phyloP scores from a whole-genome alignment of 1,140 invertebrate species.

The Bradysia coprophila region DNA sequence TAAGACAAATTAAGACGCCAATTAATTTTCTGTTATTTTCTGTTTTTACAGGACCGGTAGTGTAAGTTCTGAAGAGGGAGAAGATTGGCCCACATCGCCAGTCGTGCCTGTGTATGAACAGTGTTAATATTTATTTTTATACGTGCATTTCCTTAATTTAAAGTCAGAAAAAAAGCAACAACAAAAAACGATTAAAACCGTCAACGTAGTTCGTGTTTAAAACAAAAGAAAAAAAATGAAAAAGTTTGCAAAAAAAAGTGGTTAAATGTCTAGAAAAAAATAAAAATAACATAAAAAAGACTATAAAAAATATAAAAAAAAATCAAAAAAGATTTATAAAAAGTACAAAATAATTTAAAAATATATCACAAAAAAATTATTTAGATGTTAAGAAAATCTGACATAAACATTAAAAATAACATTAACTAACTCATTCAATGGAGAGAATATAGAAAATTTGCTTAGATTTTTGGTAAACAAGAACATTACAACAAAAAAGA shows the following conservation, averaged over 20 bases:
- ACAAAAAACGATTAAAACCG: no score
- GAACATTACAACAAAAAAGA: no score
- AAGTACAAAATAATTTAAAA: background rate
- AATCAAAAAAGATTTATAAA: background rate
- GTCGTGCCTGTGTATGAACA: constrained; percentile 31
- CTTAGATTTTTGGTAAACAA: no score
- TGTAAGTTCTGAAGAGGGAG: constrained; percentile 30
- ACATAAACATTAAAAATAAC: no score
- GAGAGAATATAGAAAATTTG: no score
- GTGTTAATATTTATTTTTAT: constrained; percentile 14
- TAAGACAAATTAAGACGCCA: no score
- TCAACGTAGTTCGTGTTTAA: no score
- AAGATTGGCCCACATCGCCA: constrained; percentile 37
- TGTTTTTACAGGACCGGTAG: constrained; percentile 33
- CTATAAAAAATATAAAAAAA: background rate
- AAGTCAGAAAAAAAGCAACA: no score
- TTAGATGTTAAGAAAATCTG: background rate
- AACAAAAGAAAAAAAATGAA: background rate
- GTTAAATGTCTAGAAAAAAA: background rate
- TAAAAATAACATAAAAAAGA: constrained; percentile 1
- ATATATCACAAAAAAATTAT: background rate
- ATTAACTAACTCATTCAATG: no score
- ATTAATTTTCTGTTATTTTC: no score
- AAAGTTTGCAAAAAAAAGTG: background rate
- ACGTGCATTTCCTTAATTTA: no score